Percentiles rank a stretch among this genome's conserved stretches.
Evolutionary conservation across 2,113 vertebrate species (phyloP).

Genomic region (Gallinago paraguaiae): DNA sequence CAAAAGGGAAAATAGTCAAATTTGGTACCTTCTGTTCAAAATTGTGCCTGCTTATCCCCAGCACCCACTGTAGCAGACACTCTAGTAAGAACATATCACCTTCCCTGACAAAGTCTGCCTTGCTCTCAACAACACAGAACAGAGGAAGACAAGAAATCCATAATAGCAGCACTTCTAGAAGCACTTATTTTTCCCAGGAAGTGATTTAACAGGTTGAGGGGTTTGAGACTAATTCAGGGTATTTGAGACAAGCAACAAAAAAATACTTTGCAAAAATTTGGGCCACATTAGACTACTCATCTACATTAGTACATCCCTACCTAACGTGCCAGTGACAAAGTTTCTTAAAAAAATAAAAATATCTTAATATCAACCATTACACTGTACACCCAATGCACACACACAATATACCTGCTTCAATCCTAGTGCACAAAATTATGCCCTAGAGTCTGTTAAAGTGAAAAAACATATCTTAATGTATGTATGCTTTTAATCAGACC

Average conservation of each 20-base stretch:
- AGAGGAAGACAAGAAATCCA: not conserved
- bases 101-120: not conserved
- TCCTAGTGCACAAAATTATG: not conserved
- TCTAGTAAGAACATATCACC: not conserved
- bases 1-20: not conserved
- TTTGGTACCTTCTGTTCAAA: not conserved
- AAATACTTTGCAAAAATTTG: not conserved
- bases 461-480: not conserved
- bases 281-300: fast-evolving
- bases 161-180: not conserved
- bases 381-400: fast-evolving
- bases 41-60: not conserved
- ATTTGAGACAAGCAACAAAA: not conserved
- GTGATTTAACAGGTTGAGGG: not conserved
- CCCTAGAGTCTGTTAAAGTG: not conserved
- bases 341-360: not conserved
- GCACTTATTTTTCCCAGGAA: fast-evolving
- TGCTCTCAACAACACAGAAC: not conserved
- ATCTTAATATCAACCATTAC: not conserved
- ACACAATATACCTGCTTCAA: not conserved
- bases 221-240: not conserved
- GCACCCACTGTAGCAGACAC: not conserved
- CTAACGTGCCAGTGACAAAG: not conserved
- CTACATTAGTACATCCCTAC: not conserved
- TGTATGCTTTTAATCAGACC: not conserved